Conservation (phyloP, 2,797 vertebrate genomes). For the Pseudomugil tenellus region DNA sequence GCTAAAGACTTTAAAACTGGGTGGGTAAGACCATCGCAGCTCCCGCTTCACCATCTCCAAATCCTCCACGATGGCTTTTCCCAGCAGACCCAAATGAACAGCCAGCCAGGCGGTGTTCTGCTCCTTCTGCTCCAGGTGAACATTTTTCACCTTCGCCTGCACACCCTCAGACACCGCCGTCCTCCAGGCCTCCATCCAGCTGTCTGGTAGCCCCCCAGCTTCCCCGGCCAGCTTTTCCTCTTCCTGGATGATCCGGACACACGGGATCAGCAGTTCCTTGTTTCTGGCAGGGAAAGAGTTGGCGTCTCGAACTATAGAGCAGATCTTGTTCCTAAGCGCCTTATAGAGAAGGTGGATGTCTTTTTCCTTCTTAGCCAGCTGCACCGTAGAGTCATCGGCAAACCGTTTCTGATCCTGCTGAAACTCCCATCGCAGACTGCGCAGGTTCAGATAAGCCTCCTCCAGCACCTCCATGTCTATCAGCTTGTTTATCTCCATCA, state of each 20-base stretch:
- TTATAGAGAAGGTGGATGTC: constrained; percentile 88
- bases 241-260: constrained; percentile 83
- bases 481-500: constrained; percentile 89
- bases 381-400: constrained; percentile 64
- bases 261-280: constrained; percentile 63
- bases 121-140: constrained; percentile 63
- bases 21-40: constrained; percentile 84
- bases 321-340: constrained; percentile 72
- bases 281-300: constrained; percentile 71
- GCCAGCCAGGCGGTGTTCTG: constrained; percentile 76
- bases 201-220: constrained; percentile 68
- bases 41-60: constrained; percentile 83
- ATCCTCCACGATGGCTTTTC: constrained; percentile 78
- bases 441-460: constrained; percentile 87
- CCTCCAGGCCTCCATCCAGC: constrained; percentile 87
- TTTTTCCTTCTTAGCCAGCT: constrained; percentile 81
- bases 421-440: constrained; percentile 79
- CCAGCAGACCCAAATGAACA: constrained; percentile 83
- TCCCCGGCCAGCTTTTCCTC: constrained; percentile 78
- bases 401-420: constrained; percentile 65
- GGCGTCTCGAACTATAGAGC: constrained; percentile 81
- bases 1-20: constrained; percentile 86
- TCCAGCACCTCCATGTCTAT: constrained; percentile 85
- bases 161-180: constrained; percentile 79
- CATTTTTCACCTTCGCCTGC: constrained; percentile 68